These are phyloP conservation scores for Malurus splendens DNA, from an alignment of 2,797 vertebrate species.

Conservation along the genomic window DNA sequence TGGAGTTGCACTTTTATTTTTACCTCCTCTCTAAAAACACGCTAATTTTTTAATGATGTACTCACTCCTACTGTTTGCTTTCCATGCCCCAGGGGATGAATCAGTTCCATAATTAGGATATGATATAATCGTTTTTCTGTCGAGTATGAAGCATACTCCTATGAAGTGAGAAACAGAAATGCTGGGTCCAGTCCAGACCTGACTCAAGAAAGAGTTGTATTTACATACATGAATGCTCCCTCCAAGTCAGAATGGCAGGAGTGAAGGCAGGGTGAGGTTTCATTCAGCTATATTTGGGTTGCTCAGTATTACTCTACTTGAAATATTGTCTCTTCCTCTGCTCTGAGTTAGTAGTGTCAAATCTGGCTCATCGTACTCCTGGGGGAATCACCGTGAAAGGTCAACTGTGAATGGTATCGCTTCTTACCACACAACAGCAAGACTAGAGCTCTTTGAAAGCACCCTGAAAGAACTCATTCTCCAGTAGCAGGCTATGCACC, in stretches of 20 bases:
- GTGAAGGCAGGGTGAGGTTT: slow-evolving; percentile 3
- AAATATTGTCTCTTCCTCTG: background rate
- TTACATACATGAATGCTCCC: background rate
- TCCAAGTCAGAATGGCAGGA: background rate
- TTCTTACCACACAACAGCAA: background rate
- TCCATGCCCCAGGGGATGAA: background rate
- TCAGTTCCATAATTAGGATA: slow-evolving; percentile 4
- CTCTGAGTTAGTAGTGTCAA: background rate
- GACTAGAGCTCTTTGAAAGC: background rate
- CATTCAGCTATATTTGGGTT: slow-evolving; percentile 16
- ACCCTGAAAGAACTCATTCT: background rate
- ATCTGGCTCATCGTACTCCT: background rate
- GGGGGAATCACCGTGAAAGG: background rate
- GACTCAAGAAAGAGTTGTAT: background rate
- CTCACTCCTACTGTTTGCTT: background rate
- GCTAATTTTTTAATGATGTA: background rate
- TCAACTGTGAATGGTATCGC: background rate
- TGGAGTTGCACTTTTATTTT: background rate
- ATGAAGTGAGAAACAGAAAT: background rate
- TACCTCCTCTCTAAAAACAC: background rate
- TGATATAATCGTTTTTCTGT: slow-evolving; percentile 21
- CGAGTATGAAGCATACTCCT: background rate
- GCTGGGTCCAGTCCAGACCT: background rate
- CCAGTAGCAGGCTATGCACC: background rate
- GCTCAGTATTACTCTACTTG: background rate